A percentile compares a stretch with the other conserved stretches of the same genome.
Evolutionary conservation across 2,113 vertebrate genomes (phyloP).

Genomic region (Galeopterus variegatus): DNA sequence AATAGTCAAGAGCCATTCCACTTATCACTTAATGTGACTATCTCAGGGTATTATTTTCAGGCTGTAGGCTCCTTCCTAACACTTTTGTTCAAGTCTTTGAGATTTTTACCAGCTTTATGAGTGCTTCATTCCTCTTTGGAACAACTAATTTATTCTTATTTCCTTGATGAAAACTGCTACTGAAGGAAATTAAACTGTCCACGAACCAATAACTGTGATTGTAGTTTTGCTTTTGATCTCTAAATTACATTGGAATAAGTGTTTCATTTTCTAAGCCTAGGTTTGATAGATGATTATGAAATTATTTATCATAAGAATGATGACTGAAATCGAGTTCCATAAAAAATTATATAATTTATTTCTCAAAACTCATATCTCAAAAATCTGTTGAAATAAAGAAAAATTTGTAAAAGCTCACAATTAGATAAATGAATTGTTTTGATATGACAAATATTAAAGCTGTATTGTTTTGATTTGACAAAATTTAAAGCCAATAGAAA

Average conservation of each 20-base stretch:
- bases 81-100: conserved; percentile 21
- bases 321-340: neutral
- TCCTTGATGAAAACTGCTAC: conserved; percentile 36
- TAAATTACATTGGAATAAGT: neutral
- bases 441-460: conserved; percentile 19
- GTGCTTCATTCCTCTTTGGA: conserved; percentile 20
- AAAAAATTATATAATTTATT: neutral
- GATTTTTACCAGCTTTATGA: conserved; percentile 37
- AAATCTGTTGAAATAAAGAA: neutral
- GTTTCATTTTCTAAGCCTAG: neutral
- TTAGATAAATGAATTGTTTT: neutral
- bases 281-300: neutral
- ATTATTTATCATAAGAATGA: neutral
- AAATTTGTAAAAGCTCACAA: neutral
- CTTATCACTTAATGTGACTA: conserved; percentile 20
- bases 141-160: conserved; percentile 51
- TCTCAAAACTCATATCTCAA: neutral
- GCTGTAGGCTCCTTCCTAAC: neutral
- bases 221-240: neutral
- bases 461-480: neutral
- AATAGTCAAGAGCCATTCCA: neutral
- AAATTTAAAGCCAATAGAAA: conserved; percentile 2
- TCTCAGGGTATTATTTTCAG: conserved; percentile 56
- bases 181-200: conserved; percentile 4
- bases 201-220: neutral